Evolutionary conservation across 2,113 vertebrate genomes (phyloP).

Genomic region (Puntigrus tetrazona): DNA sequence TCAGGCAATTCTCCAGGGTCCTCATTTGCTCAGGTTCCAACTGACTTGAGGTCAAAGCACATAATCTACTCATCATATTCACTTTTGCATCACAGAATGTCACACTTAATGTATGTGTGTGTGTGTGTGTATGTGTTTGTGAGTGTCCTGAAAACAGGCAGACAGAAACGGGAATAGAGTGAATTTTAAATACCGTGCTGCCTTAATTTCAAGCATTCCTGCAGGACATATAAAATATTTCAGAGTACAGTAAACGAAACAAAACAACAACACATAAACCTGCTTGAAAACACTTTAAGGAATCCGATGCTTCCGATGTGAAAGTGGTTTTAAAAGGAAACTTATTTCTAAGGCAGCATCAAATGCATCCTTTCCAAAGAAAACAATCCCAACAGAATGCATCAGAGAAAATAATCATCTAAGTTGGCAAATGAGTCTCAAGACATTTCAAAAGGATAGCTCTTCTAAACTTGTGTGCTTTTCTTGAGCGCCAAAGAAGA

Average conservation of each 20-base stretch:
- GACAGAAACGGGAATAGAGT: not conserved
- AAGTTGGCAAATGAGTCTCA: not conserved
- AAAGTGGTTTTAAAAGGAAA: not conserved
- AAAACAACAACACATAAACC: not conserved
- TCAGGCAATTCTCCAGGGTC: constrained; percentile 33
- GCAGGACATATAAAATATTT: not conserved
- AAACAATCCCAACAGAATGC: not conserved
- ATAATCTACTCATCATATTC: constrained; percentile 54
- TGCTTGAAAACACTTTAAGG: not conserved
- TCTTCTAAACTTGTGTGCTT: not conserved
- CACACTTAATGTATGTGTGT: constrained; percentile 21
- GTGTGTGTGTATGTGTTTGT: not conserved
- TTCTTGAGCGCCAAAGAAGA: not conserved
- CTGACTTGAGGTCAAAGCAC: constrained; percentile 51
- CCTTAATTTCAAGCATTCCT: not conserved
- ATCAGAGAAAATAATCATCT: not conserved
- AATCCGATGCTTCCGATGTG: not conserved
- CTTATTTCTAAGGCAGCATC: not conserved
- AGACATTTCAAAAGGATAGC: not conserved
- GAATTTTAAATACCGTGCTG: not conserved
- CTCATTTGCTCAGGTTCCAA: constrained; percentile 52
- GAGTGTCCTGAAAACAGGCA: not conserved
- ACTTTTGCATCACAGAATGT: constrained; percentile 55
- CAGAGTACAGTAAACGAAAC: no score
- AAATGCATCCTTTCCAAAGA: not conserved